Evolutionary conservation across 2,113 vertebrate species (phyloP), one percentile per base, ranked within the genome.

Genomic region (Laticauda laticaudata): DNA sequence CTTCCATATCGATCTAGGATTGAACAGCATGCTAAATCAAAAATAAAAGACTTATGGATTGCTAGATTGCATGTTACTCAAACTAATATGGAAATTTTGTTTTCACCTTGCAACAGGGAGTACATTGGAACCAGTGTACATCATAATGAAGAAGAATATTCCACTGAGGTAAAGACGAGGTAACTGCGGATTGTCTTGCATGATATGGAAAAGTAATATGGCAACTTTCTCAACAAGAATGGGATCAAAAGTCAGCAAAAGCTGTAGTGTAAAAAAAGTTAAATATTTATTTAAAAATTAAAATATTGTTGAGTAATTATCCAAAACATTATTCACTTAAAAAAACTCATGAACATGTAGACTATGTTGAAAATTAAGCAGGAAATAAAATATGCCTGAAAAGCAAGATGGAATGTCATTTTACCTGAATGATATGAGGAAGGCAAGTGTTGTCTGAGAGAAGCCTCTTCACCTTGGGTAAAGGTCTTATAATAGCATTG

Each of bases 101-200:
- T 96, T 97, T 98, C 95, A 99, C 99, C 99, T 98, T 90, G 99
- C 99, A 55, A 99, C 98, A 92, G 99, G 99, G 96, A 99, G 99
- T 57, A 99, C 99, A 29, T 99, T 99, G 97, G 99, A 99, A 94
- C 99, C 99, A 0, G 99, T 99, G 97, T 99, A 99, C 99, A 99
- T 99, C 99, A 99, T 99, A 97, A 99, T 99, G 96, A 99, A 99
- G 97, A 99, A 99, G 98, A 99, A 99, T 1, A 99, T 97, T 88
- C 99, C 99, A 14, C 98, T 99, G 95, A 99, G 98, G 96, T 99
- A 99, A 94, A 99, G 98, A 23, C 99, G 99, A 97, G 99, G 99
- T 96, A 99, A 98, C 96, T 99, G 99, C 14, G 99, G 99, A 96
- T 99, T 99, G 97, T 99, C 99, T 97, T 99, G 99, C 98, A 99